Percentiles rank a stretch among this genome's conserved stretches.
Evolutionary conservation across 2,113 vertebrate species (phyloP).

Genomic region (Cheilinus undulatus): DNA sequence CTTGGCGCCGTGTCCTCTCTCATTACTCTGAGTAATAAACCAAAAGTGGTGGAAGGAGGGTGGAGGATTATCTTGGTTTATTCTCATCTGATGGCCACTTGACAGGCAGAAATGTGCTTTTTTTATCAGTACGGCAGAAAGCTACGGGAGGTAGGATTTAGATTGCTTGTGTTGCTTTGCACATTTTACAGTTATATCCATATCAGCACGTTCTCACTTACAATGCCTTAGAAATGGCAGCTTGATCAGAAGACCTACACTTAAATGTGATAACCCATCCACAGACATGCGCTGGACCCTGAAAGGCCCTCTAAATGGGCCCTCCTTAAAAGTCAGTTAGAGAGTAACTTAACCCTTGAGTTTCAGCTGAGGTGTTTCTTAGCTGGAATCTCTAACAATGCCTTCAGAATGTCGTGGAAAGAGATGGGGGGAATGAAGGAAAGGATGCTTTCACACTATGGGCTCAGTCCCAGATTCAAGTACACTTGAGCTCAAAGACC

Average conservation of each 20-base stretch:
- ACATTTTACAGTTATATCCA: neutral
- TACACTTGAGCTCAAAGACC: no score
- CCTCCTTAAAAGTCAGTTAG: no score
- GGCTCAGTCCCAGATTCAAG: no score
- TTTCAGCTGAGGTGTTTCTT: no score
- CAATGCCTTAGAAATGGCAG: neutral
- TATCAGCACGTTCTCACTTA: neutral
- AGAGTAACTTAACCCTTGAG: no score
- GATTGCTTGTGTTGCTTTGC: constrained; percentile 15
- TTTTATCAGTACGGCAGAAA: constrained; percentile 18
- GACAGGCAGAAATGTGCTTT: constrained; percentile 33
- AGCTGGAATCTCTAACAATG: no score
- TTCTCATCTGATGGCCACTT: constrained; percentile 29
- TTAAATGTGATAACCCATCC: no score
- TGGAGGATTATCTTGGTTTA: constrained; percentile 34
- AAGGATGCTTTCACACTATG: no score
- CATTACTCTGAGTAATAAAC: constrained; percentile 74
- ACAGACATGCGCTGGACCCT: no score
- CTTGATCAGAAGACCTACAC: neutral
- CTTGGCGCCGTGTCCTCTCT: constrained; percentile 61
- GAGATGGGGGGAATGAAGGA: no score
- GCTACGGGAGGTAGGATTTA: neutral
- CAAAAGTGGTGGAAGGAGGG: constrained; percentile 42
- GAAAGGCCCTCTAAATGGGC: no score
- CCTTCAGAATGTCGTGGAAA: no score